Base-by-base conservation (phyloP, 2,888 invertebrate species). In the Eupithecia exiguata region DNA sequence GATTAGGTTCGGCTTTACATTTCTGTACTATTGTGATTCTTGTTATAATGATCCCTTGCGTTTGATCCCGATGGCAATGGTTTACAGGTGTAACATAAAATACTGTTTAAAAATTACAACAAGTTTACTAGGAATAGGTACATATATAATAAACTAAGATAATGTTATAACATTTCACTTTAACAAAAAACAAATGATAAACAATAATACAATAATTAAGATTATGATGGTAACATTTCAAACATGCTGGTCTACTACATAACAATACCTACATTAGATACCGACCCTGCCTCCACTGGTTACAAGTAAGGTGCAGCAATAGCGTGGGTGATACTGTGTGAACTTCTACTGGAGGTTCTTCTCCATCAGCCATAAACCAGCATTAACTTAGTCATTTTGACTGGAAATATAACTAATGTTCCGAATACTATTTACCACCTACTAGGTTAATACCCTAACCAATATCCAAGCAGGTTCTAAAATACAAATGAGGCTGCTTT, bases 101-200 rank as follows among this genome's bases (percentile, higher is more conserved):
- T 25, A 14, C 58, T 25, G 21, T 58, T 58, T 58, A 14, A 58
- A n/a, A 25, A 58, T 58, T 58, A 58, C 49, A 53, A 49, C 49
- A 58, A 21, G 58, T 58, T 58, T 58, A 58, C 25, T 58, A 58
- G 49, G 21, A 25, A 46, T n/a, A 58, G 10, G 21, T 21, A 53
- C 5, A 18, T 18, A 46, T 46, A 46, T 18, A 53, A 25, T 58
- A 58, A 58, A 58, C 21, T 58, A 25, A 46, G n/a, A 58, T 58
- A 58, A 25, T 53, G 21, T 21, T 53, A 53, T 25, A 53, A 53
- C 53, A 53, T 53, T 43, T 43, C 58, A 25, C 58, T 58, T 58
- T 12, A 53, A 53, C 5, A 25, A 58, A 43, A 21, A 25, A 58
- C 58, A 12, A 58, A 12, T 58, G 14, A 58, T 58, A 14, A 58